Base-by-base conservation (phyloP, 64 coral and sea anemone genomes). In the Acropora tenuis region DNA sequence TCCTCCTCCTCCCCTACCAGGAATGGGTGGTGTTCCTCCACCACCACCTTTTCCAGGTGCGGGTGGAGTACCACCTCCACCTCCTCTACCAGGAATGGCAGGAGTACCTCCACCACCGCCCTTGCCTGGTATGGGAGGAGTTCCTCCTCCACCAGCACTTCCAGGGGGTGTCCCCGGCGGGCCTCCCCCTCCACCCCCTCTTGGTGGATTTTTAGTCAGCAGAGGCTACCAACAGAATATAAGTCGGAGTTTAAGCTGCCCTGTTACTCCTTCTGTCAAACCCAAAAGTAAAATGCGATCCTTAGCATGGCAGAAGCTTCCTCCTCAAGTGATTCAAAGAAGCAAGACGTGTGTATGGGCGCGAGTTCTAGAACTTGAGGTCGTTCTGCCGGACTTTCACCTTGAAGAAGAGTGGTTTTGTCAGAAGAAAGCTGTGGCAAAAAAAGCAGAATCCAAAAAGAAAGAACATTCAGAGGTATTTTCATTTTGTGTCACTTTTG, bases 351-450 rank as follows among this genome's bases (percentile, higher is more conserved):
- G 91, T 94, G 92, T 99, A 1, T 99, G 97, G 97, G 42, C 94
- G 0, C 67, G 91, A 20, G 97, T 99, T 2, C 63, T 88, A 17
- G 86, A 77, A 11, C 61, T 99, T 52, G 84, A 80, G 41, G 82
- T 89, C 0, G 75, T 99, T 0, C 97, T 96, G 47, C 94, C 94
- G 17, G 94, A 99, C 75, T 99, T 99, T 60, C 69, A 83, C 0
- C 91, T 99, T 43, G 94, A 91, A 47, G 97, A 99, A 48, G 97
- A 99, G 69, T 79, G 93, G 83, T 99, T 99, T 93, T 99, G 97
- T 50, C 97, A 99, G 69, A 99, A 99, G 63, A 96, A 90, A 50
- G 85, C 83, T 5, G 87, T 72, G 5, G 75, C 78, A n/a, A 89
- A 95, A 13, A 93, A 99, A 45, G 81, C 89, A 18, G 94, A 95